These are phyloP conservation scores for Aphodius granarius DNA, from an alignment of 2,888 invertebrate species.

Conservation along the genomic window DNA sequence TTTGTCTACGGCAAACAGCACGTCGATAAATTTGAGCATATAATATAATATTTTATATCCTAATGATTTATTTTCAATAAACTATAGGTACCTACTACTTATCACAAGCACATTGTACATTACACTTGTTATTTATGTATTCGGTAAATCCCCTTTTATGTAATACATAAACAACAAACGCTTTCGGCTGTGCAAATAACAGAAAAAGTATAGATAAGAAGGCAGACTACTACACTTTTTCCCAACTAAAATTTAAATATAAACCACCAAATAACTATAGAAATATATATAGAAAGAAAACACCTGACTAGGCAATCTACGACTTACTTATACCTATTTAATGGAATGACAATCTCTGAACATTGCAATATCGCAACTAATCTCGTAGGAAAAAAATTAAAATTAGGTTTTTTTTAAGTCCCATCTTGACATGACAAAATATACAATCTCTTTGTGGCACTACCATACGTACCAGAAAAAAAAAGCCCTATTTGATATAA, in stretches of 20 bases:
- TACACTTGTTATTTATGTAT: not conserved
- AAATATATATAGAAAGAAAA: not conserved
- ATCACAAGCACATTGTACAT: not conserved
- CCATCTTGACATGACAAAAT: slow-evolving; percentile 8
- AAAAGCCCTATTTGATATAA: not conserved
- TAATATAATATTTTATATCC: not conserved
- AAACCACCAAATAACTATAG: not conserved
- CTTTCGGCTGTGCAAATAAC: too few relatives aligned
- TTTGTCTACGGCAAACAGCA: too few relatives aligned
- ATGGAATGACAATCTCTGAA: slow-evolving; percentile 3
- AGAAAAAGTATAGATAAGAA: too few relatives aligned
- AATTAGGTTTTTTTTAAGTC: not conserved
- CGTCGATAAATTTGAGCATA: not conserved
- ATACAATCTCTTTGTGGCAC: not conserved
- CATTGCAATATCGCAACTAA: not conserved
- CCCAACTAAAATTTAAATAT: not conserved
- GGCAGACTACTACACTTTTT: not conserved
- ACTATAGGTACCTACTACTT: not conserved
- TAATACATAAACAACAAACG: not conserved
- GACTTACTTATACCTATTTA: not conserved
- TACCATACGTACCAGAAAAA: not conserved
- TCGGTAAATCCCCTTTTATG: not conserved
- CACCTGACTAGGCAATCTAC: not conserved
- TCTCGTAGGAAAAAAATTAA: not conserved
- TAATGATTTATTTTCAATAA: not conserved